These are phyloP conservation scores for Lucifuga dentata DNA, from an alignment of 2,113 vertebrate genomes.

Conservation along the genomic window DNA sequence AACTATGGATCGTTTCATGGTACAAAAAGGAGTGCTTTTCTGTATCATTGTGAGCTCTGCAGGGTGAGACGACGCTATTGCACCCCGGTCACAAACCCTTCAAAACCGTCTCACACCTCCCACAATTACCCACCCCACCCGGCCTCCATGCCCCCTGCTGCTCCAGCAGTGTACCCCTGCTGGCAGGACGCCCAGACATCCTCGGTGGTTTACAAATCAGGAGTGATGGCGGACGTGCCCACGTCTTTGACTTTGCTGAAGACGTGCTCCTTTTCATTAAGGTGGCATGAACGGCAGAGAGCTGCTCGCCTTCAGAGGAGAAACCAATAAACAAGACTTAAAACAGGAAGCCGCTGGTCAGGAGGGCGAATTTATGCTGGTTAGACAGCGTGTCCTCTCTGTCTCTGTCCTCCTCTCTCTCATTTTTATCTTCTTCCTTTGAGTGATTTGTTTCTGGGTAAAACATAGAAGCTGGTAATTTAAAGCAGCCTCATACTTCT, in stretches of 20 bases:
- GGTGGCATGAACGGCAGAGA: conserved; percentile 61
- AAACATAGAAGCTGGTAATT: neutral
- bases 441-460: conserved; percentile 16
- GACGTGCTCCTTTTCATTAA: conserved; percentile 72
- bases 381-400: conserved; percentile 53
- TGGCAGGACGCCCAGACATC: conserved; percentile 68
- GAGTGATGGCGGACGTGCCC: conserved; percentile 44
- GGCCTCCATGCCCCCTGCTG: conserved; percentile 51
- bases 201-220: conserved; percentile 62
- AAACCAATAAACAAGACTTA: conserved; percentile 67
- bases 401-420: neutral
- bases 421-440: neutral
- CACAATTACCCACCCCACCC: neutral
- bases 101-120: neutral
- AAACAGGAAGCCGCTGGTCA: conserved; percentile 49
- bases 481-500: conserved; percentile 22
- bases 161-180: conserved; percentile 52
- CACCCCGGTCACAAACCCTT: neutral
- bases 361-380: conserved; percentile 49
- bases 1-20: no score
- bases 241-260: conserved; percentile 70
- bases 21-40: no score
- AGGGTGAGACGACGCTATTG: neutral
- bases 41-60: no score
- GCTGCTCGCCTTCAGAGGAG: conserved; percentile 41